Conservation (phyloP, 1,140 invertebrate species). For the Zaprionus capensis region DNA sequence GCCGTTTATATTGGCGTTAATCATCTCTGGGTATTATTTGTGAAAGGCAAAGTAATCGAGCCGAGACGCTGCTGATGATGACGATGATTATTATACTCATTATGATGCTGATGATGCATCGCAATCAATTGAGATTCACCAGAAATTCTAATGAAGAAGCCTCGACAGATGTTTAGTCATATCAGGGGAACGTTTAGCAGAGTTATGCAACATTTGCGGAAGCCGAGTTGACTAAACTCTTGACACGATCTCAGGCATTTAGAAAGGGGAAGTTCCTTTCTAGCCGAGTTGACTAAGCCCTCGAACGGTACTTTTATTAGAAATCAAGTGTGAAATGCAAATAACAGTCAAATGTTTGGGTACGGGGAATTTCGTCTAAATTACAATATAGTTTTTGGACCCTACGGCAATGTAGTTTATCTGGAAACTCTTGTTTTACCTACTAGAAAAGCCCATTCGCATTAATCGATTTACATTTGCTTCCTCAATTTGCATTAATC, state of each 20-base stretch:
- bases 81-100: not conserved
- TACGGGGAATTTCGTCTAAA: not conserved
- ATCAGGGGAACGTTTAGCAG: constrained; percentile 2
- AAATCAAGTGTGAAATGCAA: not conserved
- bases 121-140: constrained; percentile 12
- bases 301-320: not conserved
- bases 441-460: not conserved
- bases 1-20: constrained; percentile 50
- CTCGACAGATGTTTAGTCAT: constrained; percentile 16
- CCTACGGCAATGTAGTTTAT: not conserved
- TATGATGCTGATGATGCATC: constrained; percentile 61
- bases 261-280: constrained; percentile 27
- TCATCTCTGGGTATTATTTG: constrained; percentile 58
- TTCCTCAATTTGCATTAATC: constrained; percentile 28
- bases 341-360: not conserved
- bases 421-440: not conserved
- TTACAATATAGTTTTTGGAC: not conserved
- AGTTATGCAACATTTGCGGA: constrained; percentile 41
- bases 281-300: not conserved
- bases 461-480: constrained; percentile 10
- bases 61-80: constrained; percentile 14
- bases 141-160: constrained; percentile 33
- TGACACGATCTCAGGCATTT: constrained; percentile 17
- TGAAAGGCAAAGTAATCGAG: constrained; percentile 62
- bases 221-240: constrained; percentile 34